phyloP scores from a whole-genome alignment of 2,888 invertebrate genomes.

The Cryptocephalus primarius region DNA sequence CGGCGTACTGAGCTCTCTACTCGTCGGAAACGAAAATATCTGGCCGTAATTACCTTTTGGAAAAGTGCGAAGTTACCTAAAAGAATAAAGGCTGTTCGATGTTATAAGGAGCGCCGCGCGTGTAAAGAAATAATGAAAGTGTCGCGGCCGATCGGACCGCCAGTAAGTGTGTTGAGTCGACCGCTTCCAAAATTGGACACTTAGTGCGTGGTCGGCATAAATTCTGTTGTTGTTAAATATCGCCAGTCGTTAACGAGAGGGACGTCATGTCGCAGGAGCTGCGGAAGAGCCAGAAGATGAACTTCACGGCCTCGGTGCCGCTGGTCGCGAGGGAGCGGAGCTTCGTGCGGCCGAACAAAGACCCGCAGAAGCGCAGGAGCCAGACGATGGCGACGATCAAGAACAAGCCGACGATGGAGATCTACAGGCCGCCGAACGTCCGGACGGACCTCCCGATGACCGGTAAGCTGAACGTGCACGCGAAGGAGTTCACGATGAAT shows the following conservation, averaged over 20 bases:
- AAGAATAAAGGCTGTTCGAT: too few relatives aligned
- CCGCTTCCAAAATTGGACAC: constrained; percentile 26
- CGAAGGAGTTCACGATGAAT: constrained; percentile 82
- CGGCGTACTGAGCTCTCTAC: too few relatives aligned
- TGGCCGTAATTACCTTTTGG: too few relatives aligned
- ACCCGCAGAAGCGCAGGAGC: constrained; percentile 53
- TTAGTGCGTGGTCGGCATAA: constrained; percentile 28
- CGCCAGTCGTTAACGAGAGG: too few relatives aligned
- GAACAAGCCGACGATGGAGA: constrained; percentile 76
- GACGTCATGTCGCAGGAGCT: constrained; percentile 25
- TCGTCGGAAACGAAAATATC: too few relatives aligned
- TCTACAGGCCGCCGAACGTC: constrained; percentile 72
- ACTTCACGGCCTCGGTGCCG: constrained; percentile 40
- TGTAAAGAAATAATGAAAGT: neutral
- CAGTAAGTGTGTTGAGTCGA: too few relatives aligned
- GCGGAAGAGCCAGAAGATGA: constrained; percentile 34
- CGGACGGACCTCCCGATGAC: constrained; percentile 28
- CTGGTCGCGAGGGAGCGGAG: constrained; percentile 59
- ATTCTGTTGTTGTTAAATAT: constrained; percentile 12
- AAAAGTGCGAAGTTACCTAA: too few relatives aligned
- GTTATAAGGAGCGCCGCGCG: too few relatives aligned
- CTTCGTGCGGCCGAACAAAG: constrained; percentile 51
- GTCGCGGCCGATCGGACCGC: neutral
- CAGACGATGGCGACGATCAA: constrained; percentile 56
- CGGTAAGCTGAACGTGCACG: constrained; percentile 70